Base-by-base conservation (phyloP, 2,888 invertebrate genomes). In the Ctenicera cuprea region DNA sequence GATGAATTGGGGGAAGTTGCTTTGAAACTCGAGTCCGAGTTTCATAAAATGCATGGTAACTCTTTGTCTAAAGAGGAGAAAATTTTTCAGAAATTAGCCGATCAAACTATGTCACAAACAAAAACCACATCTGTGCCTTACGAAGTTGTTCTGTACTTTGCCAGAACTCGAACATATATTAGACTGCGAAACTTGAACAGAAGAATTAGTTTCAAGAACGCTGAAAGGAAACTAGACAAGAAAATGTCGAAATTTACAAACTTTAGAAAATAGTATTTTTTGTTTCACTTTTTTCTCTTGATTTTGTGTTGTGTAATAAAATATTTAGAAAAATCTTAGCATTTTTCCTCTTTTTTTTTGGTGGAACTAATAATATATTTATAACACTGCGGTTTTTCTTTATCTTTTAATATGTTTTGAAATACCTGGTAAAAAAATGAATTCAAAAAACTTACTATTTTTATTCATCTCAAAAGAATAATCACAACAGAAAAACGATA, bases 21-120 rank as follows among this genome's bases (percentile, higher is more conserved):
- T 16, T 11, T 26, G 18, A 33, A 14, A 5, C 50, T 65, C 4
- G 65, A 65, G n/a, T 30, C 30, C 11, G 20, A 65, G 20, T 65
- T 65, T n/a, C n/a, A 50, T 33, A 50, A 30, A 33, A 65, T 65
- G 33, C 75, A 72, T 75, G 64, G 59, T 12, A 65, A 50, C 43
- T 75, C 73, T 61, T 70, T 75, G 30, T 65, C 52, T 61, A 73
- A 65, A 30, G 73, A 75, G 41, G 37, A 64, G 30, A 69, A 73
- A n/a, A 75, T 66, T 54, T 75, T 69, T 50, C 33, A 73, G 14
- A 75, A 26, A 66, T 73, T 75, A 50, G 62, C 71, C 16, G 54
- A 70, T 22, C 64, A 33, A 69, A 75, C 75, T 22, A 8, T 26
- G 14, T 22, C 45, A 4, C 45, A 64, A 45, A 16, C 45, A 22